phyloP scores from a whole-genome alignment of 92 coral and sea anemone genomes.

The Phenganax marumi region DNA sequence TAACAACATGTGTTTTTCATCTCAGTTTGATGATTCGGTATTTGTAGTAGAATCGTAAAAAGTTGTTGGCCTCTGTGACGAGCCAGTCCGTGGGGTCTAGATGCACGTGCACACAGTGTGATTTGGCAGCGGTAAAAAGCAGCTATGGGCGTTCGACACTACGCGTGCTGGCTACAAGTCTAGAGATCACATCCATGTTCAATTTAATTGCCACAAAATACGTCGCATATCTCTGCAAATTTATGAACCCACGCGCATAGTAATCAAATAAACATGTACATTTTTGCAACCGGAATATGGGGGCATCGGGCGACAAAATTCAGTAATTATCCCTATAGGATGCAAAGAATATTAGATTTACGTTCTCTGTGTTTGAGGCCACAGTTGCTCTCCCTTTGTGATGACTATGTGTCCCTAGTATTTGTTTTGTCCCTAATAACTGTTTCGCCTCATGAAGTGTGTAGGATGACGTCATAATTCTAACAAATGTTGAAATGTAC shows the following conservation, averaged over 20 bases:
- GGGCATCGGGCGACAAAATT: background rate
- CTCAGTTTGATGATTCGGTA: background rate
- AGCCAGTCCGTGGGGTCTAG: constrained; percentile 47
- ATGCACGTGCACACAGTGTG: constrained; percentile 40
- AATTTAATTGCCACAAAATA: background rate
- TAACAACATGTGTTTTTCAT: background rate
- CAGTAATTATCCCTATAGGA: background rate
- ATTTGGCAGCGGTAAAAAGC: constrained; percentile 20
- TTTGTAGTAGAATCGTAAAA: constrained; percentile 6
- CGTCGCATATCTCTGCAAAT: background rate
- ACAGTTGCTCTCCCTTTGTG: background rate
- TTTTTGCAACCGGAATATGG: background rate
- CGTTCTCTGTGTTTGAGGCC: background rate
- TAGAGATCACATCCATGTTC: constrained; percentile 5
- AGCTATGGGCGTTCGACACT: background rate
- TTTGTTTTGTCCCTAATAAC: background rate
- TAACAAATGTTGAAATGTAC: too few species aligned
- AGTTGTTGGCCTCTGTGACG: constrained; percentile 6
- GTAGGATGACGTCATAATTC: too few species aligned
- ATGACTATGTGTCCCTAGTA: background rate
- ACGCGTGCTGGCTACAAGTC: constrained; percentile 13
- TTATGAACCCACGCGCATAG: background rate
- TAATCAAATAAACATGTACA: background rate
- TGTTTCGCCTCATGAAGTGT: background rate
- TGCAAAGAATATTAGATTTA: background rate